phyloP scores from a whole-genome alignment of 37 sponge, comb jelly and placozoan genomes.

The Dysidea cf. avara region DNA sequence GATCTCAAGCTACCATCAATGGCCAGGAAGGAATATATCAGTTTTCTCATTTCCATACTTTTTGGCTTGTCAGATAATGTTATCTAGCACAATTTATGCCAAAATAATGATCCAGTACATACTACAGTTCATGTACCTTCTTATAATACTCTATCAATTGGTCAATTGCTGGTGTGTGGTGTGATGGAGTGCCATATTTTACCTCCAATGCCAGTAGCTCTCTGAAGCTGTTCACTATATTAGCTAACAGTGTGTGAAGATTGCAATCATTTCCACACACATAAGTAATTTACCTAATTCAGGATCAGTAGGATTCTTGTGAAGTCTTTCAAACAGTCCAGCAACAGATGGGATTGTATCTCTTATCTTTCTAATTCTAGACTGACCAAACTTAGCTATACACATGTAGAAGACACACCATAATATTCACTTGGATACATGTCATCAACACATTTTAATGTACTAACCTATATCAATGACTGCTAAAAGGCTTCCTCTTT shows the following conservation, averaged over 20 bases:
- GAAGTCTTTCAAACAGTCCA: slow-evolving; percentile 12
- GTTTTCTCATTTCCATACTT: slow-evolving; percentile 28
- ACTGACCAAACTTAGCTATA: too few relatives aligned
- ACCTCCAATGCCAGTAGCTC: slow-evolving; percentile 42
- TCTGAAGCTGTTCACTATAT: slow-evolving; percentile 18
- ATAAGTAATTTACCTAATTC: too few relatives aligned
- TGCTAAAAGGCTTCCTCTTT: too few relatives aligned
- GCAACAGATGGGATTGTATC: slow-evolving; percentile 20
- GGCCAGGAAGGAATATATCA: slow-evolving; percentile 42
- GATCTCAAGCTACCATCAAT: slow-evolving; percentile 22
- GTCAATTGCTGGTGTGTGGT: slow-evolving; percentile 13
- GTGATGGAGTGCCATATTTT: slow-evolving; percentile 35
- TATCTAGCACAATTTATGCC: not conserved
- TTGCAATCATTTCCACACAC: too few relatives aligned
- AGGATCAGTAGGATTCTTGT: slow-evolving; percentile 16
- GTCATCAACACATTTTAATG: too few relatives aligned
- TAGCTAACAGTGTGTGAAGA: not conserved
- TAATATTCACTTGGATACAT: too few relatives aligned
- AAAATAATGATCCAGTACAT: not conserved
- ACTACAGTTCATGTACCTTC: slow-evolving; percentile 16
- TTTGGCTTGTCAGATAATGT: not conserved
- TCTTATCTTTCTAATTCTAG: too few relatives aligned
- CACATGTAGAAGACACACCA: too few relatives aligned
- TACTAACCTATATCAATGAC: too few relatives aligned
- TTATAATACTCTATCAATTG: slow-evolving; percentile 28